These are phyloP conservation scores for Orthonychiurus folsomi DNA, from an alignment of 2,888 invertebrate genomes.

Conservation along the genomic window DNA sequence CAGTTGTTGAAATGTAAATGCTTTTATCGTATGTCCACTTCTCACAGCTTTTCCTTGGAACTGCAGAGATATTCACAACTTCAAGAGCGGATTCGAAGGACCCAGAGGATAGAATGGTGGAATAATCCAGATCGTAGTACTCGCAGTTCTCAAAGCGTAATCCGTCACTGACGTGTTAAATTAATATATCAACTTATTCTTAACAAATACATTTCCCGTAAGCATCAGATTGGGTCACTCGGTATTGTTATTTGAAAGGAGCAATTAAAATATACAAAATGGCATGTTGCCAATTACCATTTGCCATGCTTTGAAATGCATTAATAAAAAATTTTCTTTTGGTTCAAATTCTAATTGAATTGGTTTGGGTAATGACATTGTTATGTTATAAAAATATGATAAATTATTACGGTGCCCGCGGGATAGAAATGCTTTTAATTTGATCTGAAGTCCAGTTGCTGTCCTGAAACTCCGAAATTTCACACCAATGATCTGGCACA, in stretches of 20 bases:
- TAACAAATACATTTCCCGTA: no score
- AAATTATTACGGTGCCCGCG: slow-evolving; percentile 11
- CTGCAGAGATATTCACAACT: slow-evolving; percentile 17
- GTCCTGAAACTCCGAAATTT: slow-evolving; percentile 16
- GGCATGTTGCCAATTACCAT: no score
- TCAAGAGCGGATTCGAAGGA: neutral
- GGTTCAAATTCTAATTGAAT: no score
- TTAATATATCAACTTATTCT: no score
- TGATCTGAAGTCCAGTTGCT: slow-evolving; percentile 29
- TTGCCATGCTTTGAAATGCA: no score
- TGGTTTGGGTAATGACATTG: no score
- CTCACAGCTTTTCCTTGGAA: slow-evolving; percentile 17
- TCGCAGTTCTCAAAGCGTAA: slow-evolving; percentile 26
- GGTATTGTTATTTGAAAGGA: no score
- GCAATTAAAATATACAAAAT: no score
- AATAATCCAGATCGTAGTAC: slow-evolving; percentile 26
- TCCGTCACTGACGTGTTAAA: no score
- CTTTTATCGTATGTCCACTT: slow-evolving; percentile 31
- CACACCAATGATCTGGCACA: slow-evolving; percentile 37
- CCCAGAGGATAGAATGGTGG: neutral
- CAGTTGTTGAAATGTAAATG: slow-evolving; percentile 30
- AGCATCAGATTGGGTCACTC: no score
- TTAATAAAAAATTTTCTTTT: no score
- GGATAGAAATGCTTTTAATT: slow-evolving; percentile 36
- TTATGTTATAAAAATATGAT: no score